Base-by-base conservation (phyloP, 2,888 invertebrate species). In the Gisinianus flammeolus region DNA sequence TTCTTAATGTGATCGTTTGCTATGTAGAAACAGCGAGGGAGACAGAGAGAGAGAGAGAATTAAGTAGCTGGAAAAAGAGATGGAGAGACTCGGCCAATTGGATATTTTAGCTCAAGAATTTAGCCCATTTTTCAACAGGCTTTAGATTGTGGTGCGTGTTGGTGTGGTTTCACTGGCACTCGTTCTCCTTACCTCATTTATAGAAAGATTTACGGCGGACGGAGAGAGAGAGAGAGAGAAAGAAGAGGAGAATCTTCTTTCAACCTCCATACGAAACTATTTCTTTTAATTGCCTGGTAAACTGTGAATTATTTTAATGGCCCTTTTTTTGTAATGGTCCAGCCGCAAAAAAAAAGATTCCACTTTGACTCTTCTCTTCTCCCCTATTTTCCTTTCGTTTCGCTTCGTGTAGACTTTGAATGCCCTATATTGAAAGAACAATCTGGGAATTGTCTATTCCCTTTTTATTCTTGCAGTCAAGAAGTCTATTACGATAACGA, bases 241-340 rank as follows among this genome's bases (percentile, higher is more conserved):
- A 44, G 19, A 44, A 44, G 44, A n/a, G n/a, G n/a, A 12, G 44
- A 44, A 44, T 44, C 44, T 6, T 62, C 62, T 4, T 28, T 54
- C 54, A n/a, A 1, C 2, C 54, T 52, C 70, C 22, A 54, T 28
- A n/a, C 22, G 24, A n/a, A 58, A 58, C 24, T 58, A 12, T 12
- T 73, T 62, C 62, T 73, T 73, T 73, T 73, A 73, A 73, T 73
- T 73, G 62, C 62, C 16, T 62, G 35, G 56, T 58, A 62, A 73
- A 62, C 62, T 33, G 73, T 73, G 73, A 73, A 73, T 73, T 73
- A 73, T 73, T 73, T 72, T 73, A 73, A 73, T 35, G 73, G 73
- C 56, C 10, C n/a, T 56, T 56, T 56, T n/a, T 56, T 35, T 35
- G 12, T 35, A 35, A 35, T 70, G 10, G 19, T 44, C 44, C 44